phyloP scores from a whole-genome alignment of 2,113 vertebrate genomes.

The Sterrhoptilus dennistouni region DNA sequence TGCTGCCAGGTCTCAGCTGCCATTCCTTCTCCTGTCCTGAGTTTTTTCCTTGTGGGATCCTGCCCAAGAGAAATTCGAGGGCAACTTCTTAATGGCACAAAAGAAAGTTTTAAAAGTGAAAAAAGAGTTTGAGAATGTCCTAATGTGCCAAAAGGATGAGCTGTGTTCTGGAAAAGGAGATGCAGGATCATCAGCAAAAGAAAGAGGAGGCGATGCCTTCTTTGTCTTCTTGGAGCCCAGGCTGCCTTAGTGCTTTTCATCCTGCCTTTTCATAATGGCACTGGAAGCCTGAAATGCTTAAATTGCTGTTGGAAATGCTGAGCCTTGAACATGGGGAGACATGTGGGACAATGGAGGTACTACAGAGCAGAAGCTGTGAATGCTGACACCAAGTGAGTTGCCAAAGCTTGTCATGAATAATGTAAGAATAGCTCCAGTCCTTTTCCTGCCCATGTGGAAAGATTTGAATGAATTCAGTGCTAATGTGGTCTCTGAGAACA shows the following conservation, averaged over 20 bases:
- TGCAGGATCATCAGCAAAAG: background rate
- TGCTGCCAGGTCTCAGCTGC: background rate
- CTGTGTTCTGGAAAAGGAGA: background rate
- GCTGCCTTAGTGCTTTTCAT: background rate
- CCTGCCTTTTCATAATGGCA: background rate
- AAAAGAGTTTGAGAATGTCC: background rate
- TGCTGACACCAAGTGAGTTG: conserved; percentile 9
- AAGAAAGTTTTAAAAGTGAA: background rate
- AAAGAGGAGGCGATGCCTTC: background rate
- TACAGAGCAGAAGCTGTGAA: conserved; percentile 13
- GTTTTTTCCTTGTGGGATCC: background rate
- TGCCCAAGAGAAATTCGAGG: background rate
- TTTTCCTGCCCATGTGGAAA: background rate
- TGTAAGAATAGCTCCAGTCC: conserved; percentile 4
- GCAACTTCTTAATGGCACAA: background rate
- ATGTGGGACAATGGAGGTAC: background rate
- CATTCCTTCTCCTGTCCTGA: background rate
- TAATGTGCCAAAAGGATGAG: background rate
- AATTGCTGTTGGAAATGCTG: background rate
- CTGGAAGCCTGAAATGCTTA: background rate
- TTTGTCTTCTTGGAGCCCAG: background rate
- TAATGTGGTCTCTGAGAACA: background rate
- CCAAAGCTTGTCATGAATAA: conserved; percentile 43
- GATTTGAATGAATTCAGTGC: conserved; percentile 36
- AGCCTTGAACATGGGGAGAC: background rate